These are phyloP conservation scores for Alloscopus bannaensis DNA, from an alignment of 2,888 invertebrate species.

Conservation along the genomic window DNA sequence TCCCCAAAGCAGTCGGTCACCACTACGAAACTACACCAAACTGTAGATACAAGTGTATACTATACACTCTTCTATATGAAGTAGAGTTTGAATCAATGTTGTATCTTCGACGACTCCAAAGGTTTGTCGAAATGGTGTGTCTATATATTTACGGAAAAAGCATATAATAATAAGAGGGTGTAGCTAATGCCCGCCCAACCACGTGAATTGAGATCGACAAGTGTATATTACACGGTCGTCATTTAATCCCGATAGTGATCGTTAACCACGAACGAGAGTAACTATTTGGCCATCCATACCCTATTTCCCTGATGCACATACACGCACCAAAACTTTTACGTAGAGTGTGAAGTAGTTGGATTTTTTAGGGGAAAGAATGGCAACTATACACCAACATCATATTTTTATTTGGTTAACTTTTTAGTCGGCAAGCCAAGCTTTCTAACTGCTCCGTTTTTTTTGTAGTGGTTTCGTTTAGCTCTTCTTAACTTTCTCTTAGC, in stretches of 20 bases:
- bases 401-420: slow-evolving; percentile 50
- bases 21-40: slow-evolving; percentile 31
- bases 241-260: slow-evolving; percentile 53
- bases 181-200: slow-evolving; percentile 35
- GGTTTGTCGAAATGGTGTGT: no score
- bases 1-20: slow-evolving; percentile 15
- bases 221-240: slow-evolving; percentile 48
- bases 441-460: no score
- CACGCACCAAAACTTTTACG: slow-evolving; percentile 3
- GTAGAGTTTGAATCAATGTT: no score
- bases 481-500: no score
- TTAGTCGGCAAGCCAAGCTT: no score
- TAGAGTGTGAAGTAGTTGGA: slow-evolving; percentile 19
- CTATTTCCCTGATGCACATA: slow-evolving; percentile 20
- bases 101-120: no score
- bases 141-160: no score
- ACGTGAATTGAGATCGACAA: slow-evolving; percentile 46
- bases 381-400: slow-evolving; percentile 39
- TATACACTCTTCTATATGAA: slow-evolving; percentile 40
- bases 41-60: slow-evolving; percentile 48
- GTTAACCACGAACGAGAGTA: slow-evolving; percentile 43
- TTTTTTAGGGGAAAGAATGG: no score
- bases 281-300: slow-evolving; percentile 34
- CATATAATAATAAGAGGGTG: slow-evolving; percentile 24
- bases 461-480: no score